Conservation (phyloP, 2,888 invertebrate genomes). For the Heliconius hortense region DNA sequence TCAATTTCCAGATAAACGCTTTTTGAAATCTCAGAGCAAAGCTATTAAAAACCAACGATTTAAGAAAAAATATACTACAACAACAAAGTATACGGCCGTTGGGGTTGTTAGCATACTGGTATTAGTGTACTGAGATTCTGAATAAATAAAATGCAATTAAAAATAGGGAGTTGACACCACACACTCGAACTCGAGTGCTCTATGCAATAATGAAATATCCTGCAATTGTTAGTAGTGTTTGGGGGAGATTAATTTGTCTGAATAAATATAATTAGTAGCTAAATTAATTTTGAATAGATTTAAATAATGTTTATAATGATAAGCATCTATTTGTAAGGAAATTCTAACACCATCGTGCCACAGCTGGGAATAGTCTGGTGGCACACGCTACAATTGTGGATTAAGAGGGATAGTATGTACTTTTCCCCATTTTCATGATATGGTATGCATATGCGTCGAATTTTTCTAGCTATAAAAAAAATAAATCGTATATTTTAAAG, state of each 20-base stretch:
- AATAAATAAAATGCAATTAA: slow-evolving; percentile 80
- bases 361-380: not conserved
- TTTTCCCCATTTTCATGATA: not conserved
- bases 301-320: no score
- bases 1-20: not conserved
- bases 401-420: not conserved
- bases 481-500: not conserved
- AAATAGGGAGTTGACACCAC: slow-evolving; percentile 56
- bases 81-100: slow-evolving; percentile 52
- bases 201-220: slow-evolving; percentile 57
- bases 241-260: slow-evolving; percentile 54
- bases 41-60: slow-evolving; percentile 33
- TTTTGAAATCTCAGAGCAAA: not conserved
- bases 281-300: no score
- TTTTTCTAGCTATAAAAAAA: not conserved
- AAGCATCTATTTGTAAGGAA: not conserved
- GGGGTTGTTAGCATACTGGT: slow-evolving; percentile 49
- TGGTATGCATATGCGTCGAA: not conserved
- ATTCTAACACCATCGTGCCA: not conserved
- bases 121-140: slow-evolving; percentile 63
- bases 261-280: not conserved
- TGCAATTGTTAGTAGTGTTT: slow-evolving; percentile 45
- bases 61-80: slow-evolving; percentile 58
- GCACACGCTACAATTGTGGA: not conserved
- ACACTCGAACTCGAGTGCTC: slow-evolving; percentile 51